Percentiles rank a stretch among this genome's conserved stretches.
Evolutionary conservation across 2,888 invertebrate species (phyloP).

Genomic region (Xestia rhomboidea): DNA sequence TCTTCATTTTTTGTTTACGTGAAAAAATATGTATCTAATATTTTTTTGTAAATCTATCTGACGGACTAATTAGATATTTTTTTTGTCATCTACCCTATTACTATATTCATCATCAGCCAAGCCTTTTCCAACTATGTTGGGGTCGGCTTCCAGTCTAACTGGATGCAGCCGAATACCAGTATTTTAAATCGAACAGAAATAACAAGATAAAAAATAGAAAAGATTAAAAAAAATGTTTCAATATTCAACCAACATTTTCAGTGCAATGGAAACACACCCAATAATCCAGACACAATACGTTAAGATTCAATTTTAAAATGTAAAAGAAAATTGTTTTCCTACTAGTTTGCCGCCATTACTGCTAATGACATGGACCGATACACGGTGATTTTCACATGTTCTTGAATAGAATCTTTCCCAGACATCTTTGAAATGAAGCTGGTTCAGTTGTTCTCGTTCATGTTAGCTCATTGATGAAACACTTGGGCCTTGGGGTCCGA

Average conservation of each 20-base stretch:
- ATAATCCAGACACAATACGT: constrained; percentile 60
- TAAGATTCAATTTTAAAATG: constrained; percentile 56
- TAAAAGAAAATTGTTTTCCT: constrained; percentile 53
- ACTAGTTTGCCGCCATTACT: constrained; percentile 24
- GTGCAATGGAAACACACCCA: constrained; percentile 50
- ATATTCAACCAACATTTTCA: not conserved
- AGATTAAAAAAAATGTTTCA: not conserved
- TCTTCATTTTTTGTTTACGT: no score
- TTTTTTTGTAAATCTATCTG: no score
- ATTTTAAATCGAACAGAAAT: no score
- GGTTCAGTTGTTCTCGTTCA: not conserved
- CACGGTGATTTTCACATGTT: constrained; percentile 9
- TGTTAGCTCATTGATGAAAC: not conserved
- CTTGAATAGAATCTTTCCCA: not conserved
- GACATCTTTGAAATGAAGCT: not conserved
- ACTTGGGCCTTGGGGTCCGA: no score
- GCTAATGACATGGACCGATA: constrained; percentile 7
- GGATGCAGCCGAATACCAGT: no score
- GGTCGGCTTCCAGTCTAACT: no score
- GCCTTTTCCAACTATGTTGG: no score
- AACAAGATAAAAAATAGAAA: not conserved
- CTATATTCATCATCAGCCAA: no score
- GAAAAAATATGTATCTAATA: no score
- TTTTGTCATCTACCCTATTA: no score
- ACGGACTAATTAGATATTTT: no score